Percentiles rank a stretch among this genome's conserved stretches.
These are phyloP conservation scores for Nomada ruficornis DNA, from an alignment of 2,888 invertebrate genomes.

Conservation along the genomic window DNA sequence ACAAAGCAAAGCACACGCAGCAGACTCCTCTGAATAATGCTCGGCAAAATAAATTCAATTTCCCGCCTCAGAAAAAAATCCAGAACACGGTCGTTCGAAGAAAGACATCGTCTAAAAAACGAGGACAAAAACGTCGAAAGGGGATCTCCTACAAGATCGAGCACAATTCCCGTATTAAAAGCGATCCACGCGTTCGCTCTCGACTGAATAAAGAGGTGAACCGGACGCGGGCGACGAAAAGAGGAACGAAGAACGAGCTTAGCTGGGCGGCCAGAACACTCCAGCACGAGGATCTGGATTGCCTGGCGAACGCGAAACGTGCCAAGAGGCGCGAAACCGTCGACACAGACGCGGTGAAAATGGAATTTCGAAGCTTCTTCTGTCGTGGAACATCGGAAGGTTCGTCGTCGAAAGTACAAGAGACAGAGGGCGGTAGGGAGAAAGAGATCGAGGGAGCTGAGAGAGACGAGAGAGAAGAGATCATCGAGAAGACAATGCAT, in stretches of 20 bases:
- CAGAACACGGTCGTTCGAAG: background rate
- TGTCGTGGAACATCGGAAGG: constrained; percentile 25
- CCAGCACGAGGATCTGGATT: constrained; percentile 63
- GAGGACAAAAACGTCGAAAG: background rate
- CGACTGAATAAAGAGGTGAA: constrained; percentile 28
- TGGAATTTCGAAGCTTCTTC: constrained; percentile 50
- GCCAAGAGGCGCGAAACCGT: constrained; percentile 64
- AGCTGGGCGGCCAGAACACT: constrained; percentile 28
- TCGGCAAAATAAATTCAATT: no score
- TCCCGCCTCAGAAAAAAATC: no score
- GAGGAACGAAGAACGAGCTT: constrained; percentile 22
- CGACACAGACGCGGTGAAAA: constrained; percentile 23
- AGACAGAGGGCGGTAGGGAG: background rate
- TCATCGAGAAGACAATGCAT: constrained; percentile 66
- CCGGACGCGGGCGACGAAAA: background rate
- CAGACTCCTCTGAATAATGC: no score
- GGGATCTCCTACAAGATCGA: constrained; percentile 34
- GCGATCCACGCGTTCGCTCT: background rate
- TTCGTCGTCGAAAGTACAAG: constrained; percentile 13
- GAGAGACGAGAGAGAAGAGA: constrained; percentile 28
- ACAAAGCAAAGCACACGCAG: no score
- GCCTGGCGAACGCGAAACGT: constrained; percentile 64
- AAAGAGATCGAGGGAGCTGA: constrained; percentile 6
- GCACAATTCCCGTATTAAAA: constrained; percentile 43
- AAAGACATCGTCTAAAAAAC: background rate